A percentile compares a stretch with the other conserved stretches of the same genome.
Evolutionary conservation across 23 tunicate genomes (phyloP).

Genomic region (Corella eumyota): DNA sequence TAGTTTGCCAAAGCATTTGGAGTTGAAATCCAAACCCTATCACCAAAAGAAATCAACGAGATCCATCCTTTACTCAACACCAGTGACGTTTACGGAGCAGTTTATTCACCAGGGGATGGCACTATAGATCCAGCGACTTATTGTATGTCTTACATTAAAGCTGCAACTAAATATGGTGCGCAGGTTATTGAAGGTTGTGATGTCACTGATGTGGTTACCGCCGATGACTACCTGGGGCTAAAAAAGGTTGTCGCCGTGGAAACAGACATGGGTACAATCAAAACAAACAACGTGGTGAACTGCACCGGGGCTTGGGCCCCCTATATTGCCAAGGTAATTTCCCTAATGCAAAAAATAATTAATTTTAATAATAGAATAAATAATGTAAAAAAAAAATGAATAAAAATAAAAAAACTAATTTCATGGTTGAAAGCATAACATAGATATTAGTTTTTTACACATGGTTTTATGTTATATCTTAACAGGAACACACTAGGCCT

Average conservation of each 20-base stretch:
- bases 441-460: no score
- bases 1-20: slow-evolving; percentile 42
- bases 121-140: slow-evolving; percentile 74
- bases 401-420: no score
- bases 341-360: no score
- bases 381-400: no score
- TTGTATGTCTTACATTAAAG: slow-evolving; percentile 60
- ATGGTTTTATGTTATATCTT: no score
- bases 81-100: slow-evolving; percentile 32
- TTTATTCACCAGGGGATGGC: slow-evolving; percentile 55
- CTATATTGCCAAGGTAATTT: slow-evolving; percentile 38
- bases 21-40: slow-evolving; percentile 15
- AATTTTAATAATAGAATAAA: background rate
- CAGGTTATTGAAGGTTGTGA: slow-evolving; percentile 45
- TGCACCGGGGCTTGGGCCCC: slow-evolving; percentile 69
- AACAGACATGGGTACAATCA: slow-evolving; percentile 36
- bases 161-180: slow-evolving; percentile 39
- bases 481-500: no score
- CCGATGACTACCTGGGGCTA: slow-evolving; percentile 24
- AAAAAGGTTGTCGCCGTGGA: slow-evolving; percentile 28
- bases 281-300: slow-evolving; percentile 42
- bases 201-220: slow-evolving; percentile 25
- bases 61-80: slow-evolving; percentile 55
- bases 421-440: no score
- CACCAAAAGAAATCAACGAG: slow-evolving; percentile 17